Base-by-base conservation (phyloP, 2,113 vertebrate species). In the Pagrus major region DNA sequence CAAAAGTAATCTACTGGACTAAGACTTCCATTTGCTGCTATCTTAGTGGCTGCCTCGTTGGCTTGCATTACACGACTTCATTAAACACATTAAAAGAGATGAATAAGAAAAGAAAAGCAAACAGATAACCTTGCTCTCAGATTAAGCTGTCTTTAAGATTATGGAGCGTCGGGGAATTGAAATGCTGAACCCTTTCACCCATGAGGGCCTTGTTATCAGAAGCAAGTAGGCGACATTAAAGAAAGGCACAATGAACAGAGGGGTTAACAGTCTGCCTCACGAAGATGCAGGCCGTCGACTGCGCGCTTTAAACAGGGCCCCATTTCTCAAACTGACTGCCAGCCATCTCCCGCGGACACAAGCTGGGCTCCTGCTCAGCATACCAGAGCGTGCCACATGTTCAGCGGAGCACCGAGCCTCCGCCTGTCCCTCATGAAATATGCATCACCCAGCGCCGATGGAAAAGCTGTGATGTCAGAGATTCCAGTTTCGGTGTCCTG, bases 381-480 rank as follows among this genome's bases (percentile, higher is more conserved):
- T 76, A 70, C 75, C 88, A 84, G 55, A 76, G 84, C n/a, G 31
- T 80, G 80, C 88, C 87, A 91, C 88, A 87, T 84, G 90, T 86
- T 87, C 84, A 88, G 69, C 58, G 71, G 81, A 80, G 79, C 81
- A 81, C 86, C 85, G 18, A 88, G 76, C 59, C 59, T 78, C 85
- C 66, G 67, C 76, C 81, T 80, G 86, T 83, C 76, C 76, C 90
- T 93, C 92, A 89, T 93, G 81, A 94, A 90, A 93, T 88, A 94
- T 93, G 93, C 85, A 87, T 73, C 71, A 72, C 11, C 16, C 41
- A 11, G 75, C 46, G 41, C 89, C 51, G 54, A 81, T 66, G 86
- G 88, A 91, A 90, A 94, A 95, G 86, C 88, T 44, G 83, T 92
- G 93, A 91, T 81, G 88, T 93, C 93, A 94, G 76, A 93, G 90